Conservation (phyloP, 2,113 vertebrate species). For the Scolopax mira region DNA sequence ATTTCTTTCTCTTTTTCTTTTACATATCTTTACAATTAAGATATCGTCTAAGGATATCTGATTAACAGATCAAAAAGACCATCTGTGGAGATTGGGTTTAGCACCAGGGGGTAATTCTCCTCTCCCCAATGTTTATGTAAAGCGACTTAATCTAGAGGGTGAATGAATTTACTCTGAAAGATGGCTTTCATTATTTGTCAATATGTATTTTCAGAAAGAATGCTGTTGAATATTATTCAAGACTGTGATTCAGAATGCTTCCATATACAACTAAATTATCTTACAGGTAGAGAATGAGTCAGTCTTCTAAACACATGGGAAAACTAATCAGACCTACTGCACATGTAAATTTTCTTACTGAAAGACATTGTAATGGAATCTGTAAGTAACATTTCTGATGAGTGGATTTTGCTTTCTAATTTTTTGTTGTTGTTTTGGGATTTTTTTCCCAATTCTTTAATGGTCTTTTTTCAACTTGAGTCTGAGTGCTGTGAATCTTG, state of each 20-base stretch:
- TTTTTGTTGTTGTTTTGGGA: background rate
- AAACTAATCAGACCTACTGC: background rate
- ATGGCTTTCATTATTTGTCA: background rate
- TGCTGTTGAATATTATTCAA: background rate
- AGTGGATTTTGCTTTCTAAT: background rate
- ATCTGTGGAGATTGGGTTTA: conserved; percentile 15
- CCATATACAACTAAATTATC: background rate
- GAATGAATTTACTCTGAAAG: background rate
- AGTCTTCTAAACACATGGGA: background rate
- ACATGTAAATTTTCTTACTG: background rate
- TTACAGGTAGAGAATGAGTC: background rate
- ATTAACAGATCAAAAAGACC: conserved; percentile 44
- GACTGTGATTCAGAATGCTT: background rate
- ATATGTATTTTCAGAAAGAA: background rate
- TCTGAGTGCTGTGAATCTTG: background rate
- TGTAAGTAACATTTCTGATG: background rate
- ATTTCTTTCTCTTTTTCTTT: background rate
- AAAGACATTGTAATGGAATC: background rate
- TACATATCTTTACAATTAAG: background rate
- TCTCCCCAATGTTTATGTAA: conserved; percentile 11
- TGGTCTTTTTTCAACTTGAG: background rate
- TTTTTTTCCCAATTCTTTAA: background rate
- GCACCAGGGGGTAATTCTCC: background rate
- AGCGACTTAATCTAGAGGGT: background rate
- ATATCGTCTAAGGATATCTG: conserved; percentile 15